A percentile compares a stretch with the other conserved stretches of the same genome.
Evolutionary conservation across 2,797 vertebrate species (phyloP).

Genomic region (Spheniscus humboldti): DNA sequence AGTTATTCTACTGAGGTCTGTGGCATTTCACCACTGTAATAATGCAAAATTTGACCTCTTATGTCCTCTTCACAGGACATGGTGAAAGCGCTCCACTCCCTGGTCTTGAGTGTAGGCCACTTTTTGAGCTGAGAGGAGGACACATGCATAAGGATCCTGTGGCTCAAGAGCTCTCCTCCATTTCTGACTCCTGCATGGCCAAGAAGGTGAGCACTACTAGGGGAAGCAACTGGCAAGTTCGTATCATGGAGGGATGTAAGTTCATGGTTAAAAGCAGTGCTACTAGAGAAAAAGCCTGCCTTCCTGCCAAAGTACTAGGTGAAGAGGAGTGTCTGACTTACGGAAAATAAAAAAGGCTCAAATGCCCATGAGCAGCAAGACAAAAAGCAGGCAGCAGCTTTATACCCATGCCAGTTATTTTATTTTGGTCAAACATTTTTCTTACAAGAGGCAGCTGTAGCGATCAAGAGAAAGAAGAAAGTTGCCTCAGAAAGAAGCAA

Average conservation of each 20-base stretch:
- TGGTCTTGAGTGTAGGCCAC: not conserved
- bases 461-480: not conserved
- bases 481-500: not conserved
- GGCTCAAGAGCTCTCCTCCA: not conserved
- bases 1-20: not conserved
- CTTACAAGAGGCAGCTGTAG: not conserved
- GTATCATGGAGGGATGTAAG: not conserved
- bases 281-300: not conserved
- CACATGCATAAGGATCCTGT: fast-evolving
- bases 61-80: not conserved
- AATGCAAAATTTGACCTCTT: not conserved
- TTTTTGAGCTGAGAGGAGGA: not conserved
- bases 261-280: not conserved
- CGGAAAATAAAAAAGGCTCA: not conserved
- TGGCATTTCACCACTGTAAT: not conserved
- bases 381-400: not conserved
- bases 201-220: not conserved
- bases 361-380: not conserved
- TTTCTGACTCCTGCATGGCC: not conserved
- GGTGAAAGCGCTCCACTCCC: fast-evolving
- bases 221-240: not conserved
- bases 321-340: not conserved
- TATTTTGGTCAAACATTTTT: not conserved
- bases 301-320: not conserved
- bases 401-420: not conserved